Evolutionary conservation across 2,797 vertebrate species (phyloP).

Genomic region (Mus spretus): DNA sequence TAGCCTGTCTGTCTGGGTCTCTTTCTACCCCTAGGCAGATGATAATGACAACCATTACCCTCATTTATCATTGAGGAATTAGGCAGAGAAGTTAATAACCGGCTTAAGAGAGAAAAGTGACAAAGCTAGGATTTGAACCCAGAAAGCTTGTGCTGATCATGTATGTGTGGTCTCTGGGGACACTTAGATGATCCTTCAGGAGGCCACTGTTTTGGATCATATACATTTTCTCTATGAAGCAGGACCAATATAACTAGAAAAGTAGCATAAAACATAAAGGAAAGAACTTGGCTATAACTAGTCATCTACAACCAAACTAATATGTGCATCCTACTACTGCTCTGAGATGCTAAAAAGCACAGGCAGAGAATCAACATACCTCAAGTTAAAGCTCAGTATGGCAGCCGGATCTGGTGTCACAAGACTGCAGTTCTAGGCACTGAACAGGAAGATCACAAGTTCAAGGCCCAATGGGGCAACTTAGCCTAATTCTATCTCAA

Average conservation of each 20-base stretch:
- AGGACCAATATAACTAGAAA: not conserved
- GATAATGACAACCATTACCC: not conserved
- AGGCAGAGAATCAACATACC: not conserved
- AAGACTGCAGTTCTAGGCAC: not conserved
- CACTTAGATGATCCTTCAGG: not conserved
- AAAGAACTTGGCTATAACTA: not conserved
- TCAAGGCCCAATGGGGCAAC: not conserved
- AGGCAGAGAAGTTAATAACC: not conserved
- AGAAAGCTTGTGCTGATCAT: not conserved
- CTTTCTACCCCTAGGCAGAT: not conserved
- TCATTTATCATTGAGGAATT: not conserved
- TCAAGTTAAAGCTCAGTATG: not conserved
- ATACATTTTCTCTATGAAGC: not conserved
- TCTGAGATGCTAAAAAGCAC: not conserved
- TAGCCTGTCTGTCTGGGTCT: not conserved
- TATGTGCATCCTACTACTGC: not conserved
- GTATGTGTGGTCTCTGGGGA: fast-evolving
- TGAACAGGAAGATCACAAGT: not conserved
- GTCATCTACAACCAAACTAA: not conserved
- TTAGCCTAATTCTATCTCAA: not conserved
- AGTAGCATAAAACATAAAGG: not conserved
- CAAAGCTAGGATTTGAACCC: not conserved
- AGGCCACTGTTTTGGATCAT: not conserved
- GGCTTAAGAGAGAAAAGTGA: not conserved
- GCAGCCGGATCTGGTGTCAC: not conserved